Base-by-base conservation (phyloP, 2,888 invertebrate species). In the Mythimna lalbum region DNA sequence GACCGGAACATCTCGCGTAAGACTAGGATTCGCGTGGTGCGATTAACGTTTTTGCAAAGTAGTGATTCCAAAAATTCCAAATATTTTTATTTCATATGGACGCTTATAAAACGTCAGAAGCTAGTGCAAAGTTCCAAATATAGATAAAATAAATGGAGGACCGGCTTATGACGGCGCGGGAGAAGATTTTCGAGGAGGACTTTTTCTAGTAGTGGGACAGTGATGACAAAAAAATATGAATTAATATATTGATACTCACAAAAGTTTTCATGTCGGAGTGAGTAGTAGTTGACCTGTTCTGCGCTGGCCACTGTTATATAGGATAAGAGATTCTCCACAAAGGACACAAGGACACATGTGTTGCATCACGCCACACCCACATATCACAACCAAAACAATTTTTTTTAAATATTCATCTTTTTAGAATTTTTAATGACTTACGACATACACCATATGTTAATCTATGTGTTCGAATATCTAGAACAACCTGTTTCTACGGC, bases 231-330 rank as follows among this genome's bases (percentile, higher is more conserved):
- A 39, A 39, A 39, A 14, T 14, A 39, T 14, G 10, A 14, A 14
- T 4, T 39, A 14, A 19, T 17, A 21, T 39, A 6, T 19, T 31
- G 61, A 23, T 73, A 83, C 83, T 84, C 43, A 84, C 83, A 61
- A 80, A 72, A 65, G 66, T 67, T 72, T 79, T 83, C 83, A 83
- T 83, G 74, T 75, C 76, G 76, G 39, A 43, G 56, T 61, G 67
- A 65, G 56, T 39, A 57, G 50, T 47, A 43, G 73, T 59, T 47
- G 69, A 65, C n/a, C 31, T 19, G 23, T 27, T 6, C 50, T 57
- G 62, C 67, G 21, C 63, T 59, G 39, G 10, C 59, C 9, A 21
- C 31, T 12, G 4, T 63, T 69, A 63, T 69, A 69, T 69, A 63
- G 57, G 52, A 1, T 17, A 56, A 14, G 47, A 19, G 62, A 56